Percentiles rank a stretch among this genome's conserved stretches.
Evolutionary conservation across 1,140 invertebrate species (phyloP).

Genomic region (Drosophila ogumai): DNA sequence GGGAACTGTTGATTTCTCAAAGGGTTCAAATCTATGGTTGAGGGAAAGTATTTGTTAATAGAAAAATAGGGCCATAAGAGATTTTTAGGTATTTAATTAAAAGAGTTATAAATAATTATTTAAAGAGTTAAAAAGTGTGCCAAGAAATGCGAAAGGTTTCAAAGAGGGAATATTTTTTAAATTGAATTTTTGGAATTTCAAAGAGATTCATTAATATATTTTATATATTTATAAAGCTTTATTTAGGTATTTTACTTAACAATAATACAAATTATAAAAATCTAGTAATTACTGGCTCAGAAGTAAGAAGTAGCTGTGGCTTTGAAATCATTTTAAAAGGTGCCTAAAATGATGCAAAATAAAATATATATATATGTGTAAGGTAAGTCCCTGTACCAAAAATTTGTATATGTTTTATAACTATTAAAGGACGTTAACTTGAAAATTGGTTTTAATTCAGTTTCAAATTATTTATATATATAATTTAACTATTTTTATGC

Average conservation of each 20-base stretch:
- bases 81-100: background rate
- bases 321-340: background rate
- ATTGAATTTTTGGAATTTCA: too few species aligned
- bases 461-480: background rate
- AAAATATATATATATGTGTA: too few species aligned
- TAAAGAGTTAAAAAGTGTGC: too few species aligned
- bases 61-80: too few species aligned
- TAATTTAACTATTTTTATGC: too few species aligned
- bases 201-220: background rate
- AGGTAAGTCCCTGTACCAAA: too few species aligned
- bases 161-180: too few species aligned
- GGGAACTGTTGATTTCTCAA: conserved; percentile 2
- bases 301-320: background rate
- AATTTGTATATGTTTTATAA: background rate
- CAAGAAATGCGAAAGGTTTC: too few species aligned
- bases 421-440: background rate
- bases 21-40: background rate
- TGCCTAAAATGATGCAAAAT: background rate
- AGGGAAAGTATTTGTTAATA: background rate
- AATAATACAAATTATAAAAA: background rate
- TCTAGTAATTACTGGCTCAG: background rate
- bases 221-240: background rate
- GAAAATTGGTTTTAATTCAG: background rate
- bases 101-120: background rate
- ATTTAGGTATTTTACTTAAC: background rate